Evolutionary conservation across 2,113 vertebrate species (phyloP).

Genomic region (Genyomyrus donnyi): DNA sequence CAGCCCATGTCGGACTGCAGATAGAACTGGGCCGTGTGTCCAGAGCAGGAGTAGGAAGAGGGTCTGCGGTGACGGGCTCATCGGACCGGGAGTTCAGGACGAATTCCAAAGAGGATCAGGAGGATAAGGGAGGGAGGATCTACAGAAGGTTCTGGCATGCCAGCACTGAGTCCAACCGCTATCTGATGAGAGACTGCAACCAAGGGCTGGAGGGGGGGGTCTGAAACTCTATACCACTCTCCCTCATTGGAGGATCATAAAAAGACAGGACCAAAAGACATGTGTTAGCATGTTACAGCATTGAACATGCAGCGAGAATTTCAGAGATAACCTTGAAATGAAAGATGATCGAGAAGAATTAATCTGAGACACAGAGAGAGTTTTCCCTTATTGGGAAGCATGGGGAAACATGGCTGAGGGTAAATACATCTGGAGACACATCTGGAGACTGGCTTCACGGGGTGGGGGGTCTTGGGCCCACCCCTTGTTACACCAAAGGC

Average conservation of each 20-base stretch:
- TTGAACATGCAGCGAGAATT: not conserved
- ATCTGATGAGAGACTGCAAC: not conserved
- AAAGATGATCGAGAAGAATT: not conserved
- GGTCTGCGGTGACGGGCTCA: too few relatives aligned
- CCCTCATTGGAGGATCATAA: not conserved
- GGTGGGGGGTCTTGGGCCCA: not conserved
- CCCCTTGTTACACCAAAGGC: not conserved
- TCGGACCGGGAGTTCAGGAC: not conserved
- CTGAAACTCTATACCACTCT: constrained; percentile 29
- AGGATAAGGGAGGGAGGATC: not conserved
- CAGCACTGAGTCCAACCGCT: not conserved
- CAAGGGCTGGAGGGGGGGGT: not conserved
- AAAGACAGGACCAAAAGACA: not conserved
- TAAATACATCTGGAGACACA: not conserved
- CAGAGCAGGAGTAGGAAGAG: constrained; percentile 44
- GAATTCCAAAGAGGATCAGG: not conserved
- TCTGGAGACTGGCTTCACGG: not conserved
- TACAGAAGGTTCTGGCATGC: not conserved
- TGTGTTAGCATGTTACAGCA: not conserved
- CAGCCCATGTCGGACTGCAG: constrained; percentile 26
- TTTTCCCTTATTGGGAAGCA: not conserved
- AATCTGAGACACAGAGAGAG: not conserved
- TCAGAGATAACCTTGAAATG: not conserved
- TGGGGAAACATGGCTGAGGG: not conserved
- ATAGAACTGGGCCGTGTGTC: constrained; percentile 33